phyloP scores from a whole-genome alignment of 2,797 vertebrate genomes.

The Mus minutoides region DNA sequence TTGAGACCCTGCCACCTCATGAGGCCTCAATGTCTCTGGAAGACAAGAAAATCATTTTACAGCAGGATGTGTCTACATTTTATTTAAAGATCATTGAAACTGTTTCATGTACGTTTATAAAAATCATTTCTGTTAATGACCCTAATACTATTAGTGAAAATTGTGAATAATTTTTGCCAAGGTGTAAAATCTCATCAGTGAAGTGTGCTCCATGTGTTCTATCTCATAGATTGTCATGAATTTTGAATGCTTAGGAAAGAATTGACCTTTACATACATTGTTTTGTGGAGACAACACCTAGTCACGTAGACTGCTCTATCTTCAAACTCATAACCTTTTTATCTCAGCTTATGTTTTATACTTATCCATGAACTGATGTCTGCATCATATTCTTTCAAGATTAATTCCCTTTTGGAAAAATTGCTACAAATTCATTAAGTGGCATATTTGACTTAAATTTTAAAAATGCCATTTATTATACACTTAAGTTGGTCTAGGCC shows the following conservation, averaged over 20 bases:
- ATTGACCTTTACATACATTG: not conserved
- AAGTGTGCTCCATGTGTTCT: not conserved
- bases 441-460: not conserved
- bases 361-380: not conserved
- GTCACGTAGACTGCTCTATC: not conserved
- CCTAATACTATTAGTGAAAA: conserved; percentile 21
- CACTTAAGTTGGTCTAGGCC: not conserved
- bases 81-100: conserved; percentile 13
- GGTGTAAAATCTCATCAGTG: not conserved
- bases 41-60: not conserved
- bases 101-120: not conserved
- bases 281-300: not conserved
- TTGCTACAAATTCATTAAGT: conserved; percentile 41
- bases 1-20: not conserved
- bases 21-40: not conserved
- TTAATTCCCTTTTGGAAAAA: conserved; percentile 49
- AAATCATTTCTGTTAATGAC: conserved; percentile 34
- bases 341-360: not conserved
- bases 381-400: conserved; percentile 43
- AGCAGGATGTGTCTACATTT: not conserved
- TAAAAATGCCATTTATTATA: not conserved
- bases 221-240: conserved; percentile 2
- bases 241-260: not conserved
- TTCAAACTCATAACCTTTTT: not conserved
- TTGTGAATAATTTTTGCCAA: not conserved